Evolutionary conservation across 2,888 invertebrate genomes (phyloP).

Genomic region (Nephrotoma flavescens): DNA sequence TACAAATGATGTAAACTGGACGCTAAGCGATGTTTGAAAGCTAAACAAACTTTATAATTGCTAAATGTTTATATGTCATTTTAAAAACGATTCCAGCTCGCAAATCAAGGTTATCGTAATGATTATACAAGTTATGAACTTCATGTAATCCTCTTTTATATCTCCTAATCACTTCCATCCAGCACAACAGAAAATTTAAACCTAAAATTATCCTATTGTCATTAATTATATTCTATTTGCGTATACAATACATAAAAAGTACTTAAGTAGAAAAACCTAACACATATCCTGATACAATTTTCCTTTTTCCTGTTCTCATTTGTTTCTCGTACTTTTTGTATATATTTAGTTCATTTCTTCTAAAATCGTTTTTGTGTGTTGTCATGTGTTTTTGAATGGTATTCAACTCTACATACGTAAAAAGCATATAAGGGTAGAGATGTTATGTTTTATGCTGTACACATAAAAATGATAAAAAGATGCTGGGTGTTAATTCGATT

Average conservation of each 20-base stretch:
- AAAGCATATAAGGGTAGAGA: neutral
- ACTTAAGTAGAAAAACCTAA: neutral
- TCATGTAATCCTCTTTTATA: neutral
- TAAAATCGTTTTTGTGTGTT: neutral
- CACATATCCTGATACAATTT: neutral
- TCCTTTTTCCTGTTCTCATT: neutral
- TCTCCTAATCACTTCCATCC: neutral
- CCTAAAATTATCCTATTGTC: neutral
- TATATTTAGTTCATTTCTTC: neutral
- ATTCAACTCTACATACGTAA: neutral
- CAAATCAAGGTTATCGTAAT: no score
- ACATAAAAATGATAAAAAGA: neutral
- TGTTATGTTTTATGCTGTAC: neutral
- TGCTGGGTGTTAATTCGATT: neutral
- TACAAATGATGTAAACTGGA: no score
- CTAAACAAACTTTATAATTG: no score
- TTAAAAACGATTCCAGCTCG: no score
- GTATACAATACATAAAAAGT: neutral
- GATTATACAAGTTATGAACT: neutral
- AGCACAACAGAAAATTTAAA: neutral
- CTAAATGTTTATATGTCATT: no score
- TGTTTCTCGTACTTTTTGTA: neutral
- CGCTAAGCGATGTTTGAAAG: no score
- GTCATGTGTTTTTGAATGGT: neutral
- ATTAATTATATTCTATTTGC: neutral